Base-by-base conservation (phyloP, 2,888 invertebrate species). In the Perizoma affinitatum region DNA sequence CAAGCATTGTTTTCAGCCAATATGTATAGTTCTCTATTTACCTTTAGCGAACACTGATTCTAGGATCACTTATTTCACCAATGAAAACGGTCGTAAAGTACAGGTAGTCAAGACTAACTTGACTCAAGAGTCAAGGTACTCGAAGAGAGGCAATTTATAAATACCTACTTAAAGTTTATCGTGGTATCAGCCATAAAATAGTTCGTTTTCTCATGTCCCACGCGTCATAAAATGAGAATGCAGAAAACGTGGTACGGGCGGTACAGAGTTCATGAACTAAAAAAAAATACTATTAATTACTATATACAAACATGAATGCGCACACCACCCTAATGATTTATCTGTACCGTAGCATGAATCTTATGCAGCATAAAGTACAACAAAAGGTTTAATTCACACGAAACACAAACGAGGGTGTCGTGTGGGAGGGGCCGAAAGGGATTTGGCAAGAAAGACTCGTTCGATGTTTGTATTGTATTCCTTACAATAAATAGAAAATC, bases 311-410 rank as follows among this genome's bases (percentile, higher is more conserved):
- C 7, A 40, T 40, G 40, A 42, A 42, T 42, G 42, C n/a, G 42
- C 43, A 43, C 53, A 47, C 56, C 56, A 22, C 22, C 22, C 56
- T 44, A 50, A 54, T 43, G 40, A 44, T 10, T 49, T n/a, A 41
- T 40, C 22, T 22, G 22, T 22, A 49, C 35, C 55, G 47, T 54
- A 47, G 47, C 49, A 49, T 49, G 49, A 56, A 56, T 45, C 49
- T 56, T 44, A 10, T 44, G 48, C 44, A 44, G 56, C 38, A 42
- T 50, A 44, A 56, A 49, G 49, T 44, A 56, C 49, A 49, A 55
- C 55, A 56, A 50, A 49, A 49, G 49, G 38, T 50, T 44, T 38
- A 38, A 36, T 10, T 48, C 34, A 11, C 34, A 11, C 48, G 57
- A 38, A 49, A 45, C 50, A 10, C 11, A 44, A 52, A 52, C 10